Conservation (phyloP, 1,140 invertebrate species). For the Marisa cornuarietis region DNA sequence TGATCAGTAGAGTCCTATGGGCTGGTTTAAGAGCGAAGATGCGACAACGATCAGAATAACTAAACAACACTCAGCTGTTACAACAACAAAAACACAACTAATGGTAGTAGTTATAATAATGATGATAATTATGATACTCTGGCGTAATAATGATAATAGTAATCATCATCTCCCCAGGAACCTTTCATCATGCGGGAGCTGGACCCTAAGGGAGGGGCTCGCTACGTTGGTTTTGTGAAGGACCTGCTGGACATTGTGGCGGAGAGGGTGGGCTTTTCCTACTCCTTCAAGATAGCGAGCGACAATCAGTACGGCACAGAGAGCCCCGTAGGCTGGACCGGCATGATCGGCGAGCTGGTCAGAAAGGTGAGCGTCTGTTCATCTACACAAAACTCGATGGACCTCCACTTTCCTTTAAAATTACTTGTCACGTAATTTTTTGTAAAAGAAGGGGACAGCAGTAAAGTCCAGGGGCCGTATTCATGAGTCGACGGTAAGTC, state of each 20-base stretch:
- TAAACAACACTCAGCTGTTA: not conserved
- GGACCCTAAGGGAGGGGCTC: constrained; percentile 7
- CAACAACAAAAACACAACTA: not conserved
- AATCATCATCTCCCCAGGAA: constrained; percentile 1
- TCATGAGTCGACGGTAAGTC: no score
- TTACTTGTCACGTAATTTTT: no score
- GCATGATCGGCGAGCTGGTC: constrained; percentile 42
- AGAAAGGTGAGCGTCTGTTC: constrained; percentile 26
- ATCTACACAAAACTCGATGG: not conserved
- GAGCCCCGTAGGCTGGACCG: constrained; percentile 31
- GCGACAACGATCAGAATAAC: not conserved
- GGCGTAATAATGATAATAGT: no score
- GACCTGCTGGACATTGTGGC: constrained; percentile 38
- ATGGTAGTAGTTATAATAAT: not conserved
- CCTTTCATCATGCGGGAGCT: constrained; percentile 21
- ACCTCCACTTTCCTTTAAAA: no score
- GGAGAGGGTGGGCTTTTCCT: constrained; percentile 27
- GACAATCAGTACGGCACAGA: constrained; percentile 30
- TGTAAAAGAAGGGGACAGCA: no score
- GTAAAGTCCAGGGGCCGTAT: no score
- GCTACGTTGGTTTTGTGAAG: constrained; percentile 35
- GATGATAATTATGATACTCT: no score
- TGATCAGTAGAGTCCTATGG: not conserved
- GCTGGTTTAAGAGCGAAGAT: no score
- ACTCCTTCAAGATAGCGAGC: constrained; percentile 20